Percentiles rank a stretch among this genome's conserved stretches.
phyloP scores from a whole-genome alignment of 2,113 vertebrate genomes.

The Paratilapia polleni region DNA sequence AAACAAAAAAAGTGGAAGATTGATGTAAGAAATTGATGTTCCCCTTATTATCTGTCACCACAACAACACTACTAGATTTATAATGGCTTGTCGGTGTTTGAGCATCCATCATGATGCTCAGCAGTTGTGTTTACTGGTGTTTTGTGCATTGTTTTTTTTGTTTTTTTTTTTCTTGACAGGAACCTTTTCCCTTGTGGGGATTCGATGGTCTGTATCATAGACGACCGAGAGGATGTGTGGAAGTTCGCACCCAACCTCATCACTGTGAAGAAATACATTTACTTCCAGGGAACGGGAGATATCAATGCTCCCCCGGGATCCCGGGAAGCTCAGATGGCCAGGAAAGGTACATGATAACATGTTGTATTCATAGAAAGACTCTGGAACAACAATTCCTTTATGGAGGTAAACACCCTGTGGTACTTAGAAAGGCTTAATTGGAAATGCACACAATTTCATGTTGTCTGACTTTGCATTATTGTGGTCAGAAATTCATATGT shows the following conservation, averaged over 20 bases:
- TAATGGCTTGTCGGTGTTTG: not conserved
- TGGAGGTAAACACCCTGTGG: not conserved
- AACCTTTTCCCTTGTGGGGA: slow-evolving; percentile 98
- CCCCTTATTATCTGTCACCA: not conserved
- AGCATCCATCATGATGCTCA: not conserved
- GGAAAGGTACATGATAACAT: slow-evolving; percentile 81
- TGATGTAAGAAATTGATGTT: not conserved
- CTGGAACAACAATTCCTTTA: not conserved
- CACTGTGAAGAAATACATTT: slow-evolving; percentile 98
- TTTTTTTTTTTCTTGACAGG: slow-evolving; percentile 68
- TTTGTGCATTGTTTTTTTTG: not conserved
- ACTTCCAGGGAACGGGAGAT: slow-evolving; percentile 96
- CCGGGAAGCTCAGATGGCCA: slow-evolving; percentile 85
- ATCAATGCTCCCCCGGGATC: slow-evolving; percentile 92
- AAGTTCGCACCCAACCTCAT: slow-evolving; percentile 98
- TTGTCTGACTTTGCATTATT: not conserved
- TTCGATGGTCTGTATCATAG: slow-evolving; percentile 99
- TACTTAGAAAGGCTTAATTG: not conserved
- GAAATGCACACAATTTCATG: not conserved
- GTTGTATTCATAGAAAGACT: not conserved
- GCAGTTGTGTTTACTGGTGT: not conserved
- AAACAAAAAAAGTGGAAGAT: not conserved
- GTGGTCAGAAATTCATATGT: not conserved
- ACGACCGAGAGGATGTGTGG: slow-evolving; percentile 99
- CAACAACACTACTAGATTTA: not conserved